A percentile compares a stretch with the other conserved stretches of the same genome.
Conservation (phyloP, 2,113 vertebrate genomes). For the Cebus imitator region DNA sequence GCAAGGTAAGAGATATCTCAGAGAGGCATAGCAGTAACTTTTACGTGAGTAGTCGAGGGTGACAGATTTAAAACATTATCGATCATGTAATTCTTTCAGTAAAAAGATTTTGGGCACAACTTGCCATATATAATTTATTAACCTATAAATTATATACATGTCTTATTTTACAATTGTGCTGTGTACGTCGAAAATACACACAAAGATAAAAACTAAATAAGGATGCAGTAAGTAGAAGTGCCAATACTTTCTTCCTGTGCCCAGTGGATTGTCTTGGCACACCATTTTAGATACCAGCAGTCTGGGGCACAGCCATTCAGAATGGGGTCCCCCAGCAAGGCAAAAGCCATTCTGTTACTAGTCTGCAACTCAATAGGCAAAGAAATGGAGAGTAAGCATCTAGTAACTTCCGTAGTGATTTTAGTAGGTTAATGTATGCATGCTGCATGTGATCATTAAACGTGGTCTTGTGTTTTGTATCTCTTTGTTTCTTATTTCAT, state of each 20-base stretch:
- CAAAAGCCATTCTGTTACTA: background rate
- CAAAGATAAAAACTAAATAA: background rate
- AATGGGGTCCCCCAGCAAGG: background rate
- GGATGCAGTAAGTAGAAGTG: background rate
- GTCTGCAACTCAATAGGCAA: background rate
- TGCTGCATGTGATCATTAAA: background rate
- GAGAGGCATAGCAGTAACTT: background rate
- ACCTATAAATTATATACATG: background rate
- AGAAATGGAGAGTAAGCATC: background rate
- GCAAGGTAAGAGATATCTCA: background rate
- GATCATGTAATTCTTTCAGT: background rate
- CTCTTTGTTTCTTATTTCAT: background rate
- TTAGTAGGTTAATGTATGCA: too few relatives aligned
- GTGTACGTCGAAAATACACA: background rate
- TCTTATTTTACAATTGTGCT: background rate
- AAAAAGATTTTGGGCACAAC: background rate
- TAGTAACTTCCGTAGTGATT: background rate
- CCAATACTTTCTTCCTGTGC: background rate
- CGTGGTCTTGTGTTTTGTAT: background rate
- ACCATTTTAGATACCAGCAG: background rate
- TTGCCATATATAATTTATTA: background rate
- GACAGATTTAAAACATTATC: background rate
- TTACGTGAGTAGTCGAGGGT: background rate
- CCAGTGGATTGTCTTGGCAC: background rate
- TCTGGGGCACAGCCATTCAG: background rate